Conservation (phyloP, 1,140 invertebrate species). For the Bicyclus anynana region DNA sequence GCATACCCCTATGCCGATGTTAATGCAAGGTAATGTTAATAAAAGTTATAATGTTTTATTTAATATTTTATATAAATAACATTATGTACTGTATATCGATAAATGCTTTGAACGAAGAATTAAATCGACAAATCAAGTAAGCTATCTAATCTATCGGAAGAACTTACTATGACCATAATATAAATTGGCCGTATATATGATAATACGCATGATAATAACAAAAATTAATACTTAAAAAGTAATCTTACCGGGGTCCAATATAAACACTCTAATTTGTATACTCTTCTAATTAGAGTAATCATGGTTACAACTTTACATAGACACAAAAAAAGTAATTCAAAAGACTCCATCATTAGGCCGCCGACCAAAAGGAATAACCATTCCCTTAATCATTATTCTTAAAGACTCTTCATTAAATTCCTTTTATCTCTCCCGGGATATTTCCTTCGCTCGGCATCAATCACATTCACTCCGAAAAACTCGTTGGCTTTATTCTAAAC, state of each 20-base stretch:
- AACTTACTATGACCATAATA: too few species aligned
- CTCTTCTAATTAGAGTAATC: constrained; percentile 55
- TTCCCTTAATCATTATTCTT: constrained; percentile 77
- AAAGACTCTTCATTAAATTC: constrained; percentile 77
- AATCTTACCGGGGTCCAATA: not conserved
- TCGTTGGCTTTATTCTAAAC: constrained; percentile 77
- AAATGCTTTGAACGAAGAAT: too few species aligned
- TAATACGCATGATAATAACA: too few species aligned
- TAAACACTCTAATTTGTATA: constrained; percentile 8
- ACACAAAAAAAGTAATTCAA: constrained; percentile 65
- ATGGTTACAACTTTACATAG: constrained; percentile 51
- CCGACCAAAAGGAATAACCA: constrained; percentile 72
- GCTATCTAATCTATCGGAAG: too few species aligned
- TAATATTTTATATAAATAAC: too few species aligned
- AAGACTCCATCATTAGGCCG: constrained; percentile 67
- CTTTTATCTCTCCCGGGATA: constrained; percentile 75
- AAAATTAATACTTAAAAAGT: not conserved
- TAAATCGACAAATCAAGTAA: too few species aligned
- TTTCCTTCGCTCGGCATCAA: constrained; percentile 73
- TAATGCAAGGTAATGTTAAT: too few species aligned
- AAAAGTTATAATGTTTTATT: too few species aligned
- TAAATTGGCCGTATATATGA: too few species aligned
- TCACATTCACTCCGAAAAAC: constrained; percentile 76
- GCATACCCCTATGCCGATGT: too few species aligned
- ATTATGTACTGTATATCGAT: too few species aligned